Conservation (phyloP, 2,113 vertebrate genomes). For the Phrynosoma blainvillii region DNA sequence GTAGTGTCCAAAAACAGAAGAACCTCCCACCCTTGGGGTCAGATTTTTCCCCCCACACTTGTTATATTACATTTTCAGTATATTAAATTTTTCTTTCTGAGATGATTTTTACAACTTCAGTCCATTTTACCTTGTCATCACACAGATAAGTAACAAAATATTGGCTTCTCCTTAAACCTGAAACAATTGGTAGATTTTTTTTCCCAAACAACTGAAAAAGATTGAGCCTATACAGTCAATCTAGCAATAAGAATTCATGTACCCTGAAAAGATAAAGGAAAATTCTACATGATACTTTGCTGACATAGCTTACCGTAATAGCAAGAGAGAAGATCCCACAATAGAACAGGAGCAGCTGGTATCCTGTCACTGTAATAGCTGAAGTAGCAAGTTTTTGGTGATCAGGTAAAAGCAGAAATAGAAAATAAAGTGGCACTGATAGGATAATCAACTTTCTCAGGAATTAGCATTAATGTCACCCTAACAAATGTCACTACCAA, state of each 20-base stretch:
- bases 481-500: neutral
- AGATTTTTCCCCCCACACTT: slow-evolving; percentile 3
- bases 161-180: neutral
- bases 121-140: neutral
- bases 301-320: neutral
- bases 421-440: neutral
- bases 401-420: neutral
- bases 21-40: fast-evolving
- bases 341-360: neutral
- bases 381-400: neutral
- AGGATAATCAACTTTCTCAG: neutral
- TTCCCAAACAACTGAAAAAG: neutral
- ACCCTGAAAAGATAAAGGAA: neutral
- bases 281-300: fast-evolving
- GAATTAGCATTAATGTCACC: too few species aligned
- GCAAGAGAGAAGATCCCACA: neutral
- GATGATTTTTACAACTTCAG: slow-evolving; percentile 26
- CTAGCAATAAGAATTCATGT: neutral
- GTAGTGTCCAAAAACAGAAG: neutral
- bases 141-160: slow-evolving; percentile 26
- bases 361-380: neutral
- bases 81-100: neutral
- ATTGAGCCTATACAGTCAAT: slow-evolving; percentile 22
- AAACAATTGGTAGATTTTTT: neutral
- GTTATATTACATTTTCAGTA: neutral